Evolutionary conservation across 2,113 vertebrate genomes (phyloP).

Genomic region (Porphyrio hochstetteri): DNA sequence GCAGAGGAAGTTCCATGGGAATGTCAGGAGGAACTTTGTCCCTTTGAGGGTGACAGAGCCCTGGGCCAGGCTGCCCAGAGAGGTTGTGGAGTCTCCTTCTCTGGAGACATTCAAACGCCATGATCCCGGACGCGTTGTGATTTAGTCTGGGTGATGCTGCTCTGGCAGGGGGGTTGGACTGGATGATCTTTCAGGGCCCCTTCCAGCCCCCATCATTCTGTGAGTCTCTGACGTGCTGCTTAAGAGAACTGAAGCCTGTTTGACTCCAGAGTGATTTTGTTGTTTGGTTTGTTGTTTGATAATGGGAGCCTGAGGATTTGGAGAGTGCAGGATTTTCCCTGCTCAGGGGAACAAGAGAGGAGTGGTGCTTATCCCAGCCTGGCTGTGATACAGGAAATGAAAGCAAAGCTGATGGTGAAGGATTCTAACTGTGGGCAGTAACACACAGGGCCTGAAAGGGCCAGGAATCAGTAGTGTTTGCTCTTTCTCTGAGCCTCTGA

Average conservation of each 20-base stretch:
- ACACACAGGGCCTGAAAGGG: not conserved
- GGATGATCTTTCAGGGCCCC: too few relatives aligned
- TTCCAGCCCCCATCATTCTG: too few relatives aligned
- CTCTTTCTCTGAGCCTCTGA: not conserved
- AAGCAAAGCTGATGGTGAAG: not conserved
- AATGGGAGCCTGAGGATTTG: not conserved
- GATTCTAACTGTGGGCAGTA: not conserved
- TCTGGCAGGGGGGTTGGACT: too few relatives aligned
- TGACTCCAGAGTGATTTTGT: not conserved
- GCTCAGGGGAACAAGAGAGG: accelerated
- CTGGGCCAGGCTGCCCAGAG: too few relatives aligned
- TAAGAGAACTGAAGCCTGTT: not conserved
- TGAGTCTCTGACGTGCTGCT: not conserved
- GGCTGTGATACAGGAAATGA: accelerated
- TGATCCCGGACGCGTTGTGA: too few relatives aligned
- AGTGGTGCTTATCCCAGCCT: not conserved
- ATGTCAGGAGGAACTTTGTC: too few relatives aligned
- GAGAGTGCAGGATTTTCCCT: not conserved
- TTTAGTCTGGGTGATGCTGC: too few relatives aligned
- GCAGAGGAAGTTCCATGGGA: too few relatives aligned
- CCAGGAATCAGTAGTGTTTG: not conserved
- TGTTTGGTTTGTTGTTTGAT: not conserved
- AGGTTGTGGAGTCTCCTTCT: too few relatives aligned
- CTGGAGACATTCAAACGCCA: too few relatives aligned
- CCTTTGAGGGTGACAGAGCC: too few relatives aligned